Base-by-base conservation (phyloP, 1,140 invertebrate species). In the Eueides isabella region DNA sequence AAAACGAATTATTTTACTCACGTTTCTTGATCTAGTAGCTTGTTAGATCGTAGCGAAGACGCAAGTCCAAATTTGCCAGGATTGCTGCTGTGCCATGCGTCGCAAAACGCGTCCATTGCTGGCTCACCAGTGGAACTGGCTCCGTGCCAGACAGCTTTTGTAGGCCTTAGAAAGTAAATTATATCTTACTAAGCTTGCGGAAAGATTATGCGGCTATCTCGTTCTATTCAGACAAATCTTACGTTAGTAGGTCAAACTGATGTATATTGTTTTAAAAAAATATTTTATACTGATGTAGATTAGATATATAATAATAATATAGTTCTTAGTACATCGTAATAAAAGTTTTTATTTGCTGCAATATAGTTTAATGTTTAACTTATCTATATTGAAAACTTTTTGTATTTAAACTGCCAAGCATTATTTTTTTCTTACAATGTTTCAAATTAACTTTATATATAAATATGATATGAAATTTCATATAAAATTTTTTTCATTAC, bases 121-220 rank as follows among this genome's bases (percentile, higher is more conserved):
- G 98, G 95, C 80, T 97, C 96, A 0, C 98, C 98, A 67, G 95
- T 95, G 6, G 95, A 93, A 77, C 96, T 95, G 1, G 98, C 97
- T 0, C 98, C 98, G 85, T 99, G 98, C 98, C 98, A 99, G 5
- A 98, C 95, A 31, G 97, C 95, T 92, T 99, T 99, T 77, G 98
- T 95, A 11, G 98, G 96, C 98, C 98, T 75, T 28, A 38, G 14
- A 41, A 38, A 62, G 30, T 23, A 66, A 65, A 67, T 67, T 44
- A 29, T 30, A 61, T 70, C 2, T 26, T 61, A 2, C n/a, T 33
- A 33, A 70, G 48, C 48, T 55, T 55, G 48, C 48, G 48, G 48
- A 55, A 55, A 23, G 48, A 55, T 55, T 23, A 55, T 55, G 48
- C 19, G 19, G 44, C 19, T 55, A 44, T 44, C n/a, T 44, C 1